Evolutionary conservation across 92 coral and sea anemone species (phyloP).

Genomic region (Pocillopora meandrina): DNA sequence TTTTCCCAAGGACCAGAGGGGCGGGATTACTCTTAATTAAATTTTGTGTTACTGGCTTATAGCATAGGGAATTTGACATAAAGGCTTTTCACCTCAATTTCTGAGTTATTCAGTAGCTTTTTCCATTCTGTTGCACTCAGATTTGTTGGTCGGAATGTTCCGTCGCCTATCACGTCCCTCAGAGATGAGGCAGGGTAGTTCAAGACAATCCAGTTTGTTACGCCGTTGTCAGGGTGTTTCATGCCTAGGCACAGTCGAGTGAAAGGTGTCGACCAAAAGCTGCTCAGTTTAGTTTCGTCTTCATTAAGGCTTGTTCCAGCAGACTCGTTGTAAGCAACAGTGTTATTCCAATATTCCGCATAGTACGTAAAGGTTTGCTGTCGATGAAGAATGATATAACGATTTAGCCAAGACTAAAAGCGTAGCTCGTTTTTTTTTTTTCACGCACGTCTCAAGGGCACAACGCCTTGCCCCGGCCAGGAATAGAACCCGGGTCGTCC

Average conservation of each 20-base stretch:
- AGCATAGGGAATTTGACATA: too few relatives aligned
- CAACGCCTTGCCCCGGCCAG: too few relatives aligned
- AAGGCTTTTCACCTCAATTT: slow-evolving; percentile 48
- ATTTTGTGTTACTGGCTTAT: too few relatives aligned
- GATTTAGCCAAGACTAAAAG: too few relatives aligned
- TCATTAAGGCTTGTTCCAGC: slow-evolving; percentile 50
- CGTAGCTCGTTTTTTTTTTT: too few relatives aligned
- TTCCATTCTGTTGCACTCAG: slow-evolving; percentile 52
- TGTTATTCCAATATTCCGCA: slow-evolving; percentile 51
- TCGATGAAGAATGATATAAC: not conserved
- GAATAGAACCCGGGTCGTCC: too few relatives aligned
- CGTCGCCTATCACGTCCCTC: slow-evolving; percentile 45
- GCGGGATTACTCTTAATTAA: too few relatives aligned
- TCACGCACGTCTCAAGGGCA: too few relatives aligned
- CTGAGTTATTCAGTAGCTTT: slow-evolving; percentile 48
- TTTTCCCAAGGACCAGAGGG: too few relatives aligned
- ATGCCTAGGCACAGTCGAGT: slow-evolving; percentile 72
- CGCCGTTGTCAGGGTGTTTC: slow-evolving; percentile 23
- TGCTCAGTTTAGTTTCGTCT: slow-evolving; percentile 60
- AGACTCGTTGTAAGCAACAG: slow-evolving; percentile 16
- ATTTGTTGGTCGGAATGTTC: slow-evolving; percentile 25
- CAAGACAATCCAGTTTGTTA: slow-evolving; percentile 56
- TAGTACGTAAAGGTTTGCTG: slow-evolving; percentile 70
- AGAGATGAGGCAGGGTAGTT: slow-evolving; percentile 36
- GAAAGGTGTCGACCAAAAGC: slow-evolving; percentile 65